Conservation (phyloP, 2,797 vertebrate genomes). For the Danio albolineatus region DNA sequence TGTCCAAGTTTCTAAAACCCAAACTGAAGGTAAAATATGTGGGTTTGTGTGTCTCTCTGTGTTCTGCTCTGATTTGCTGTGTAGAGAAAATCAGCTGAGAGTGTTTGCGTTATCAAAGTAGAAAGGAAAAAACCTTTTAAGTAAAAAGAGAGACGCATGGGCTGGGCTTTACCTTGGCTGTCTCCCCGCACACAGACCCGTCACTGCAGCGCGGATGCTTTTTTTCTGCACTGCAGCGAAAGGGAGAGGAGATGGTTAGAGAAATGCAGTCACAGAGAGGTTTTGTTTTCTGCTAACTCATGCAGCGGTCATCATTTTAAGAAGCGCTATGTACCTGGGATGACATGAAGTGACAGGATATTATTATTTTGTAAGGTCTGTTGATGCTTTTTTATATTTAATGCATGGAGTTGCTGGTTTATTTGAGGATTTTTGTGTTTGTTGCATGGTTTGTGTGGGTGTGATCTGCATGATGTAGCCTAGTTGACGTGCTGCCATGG, state of each 20-base stretch:
- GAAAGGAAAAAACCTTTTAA: conserved; percentile 32
- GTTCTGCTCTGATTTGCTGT: conserved; percentile 61
- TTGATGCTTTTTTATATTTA: background rate
- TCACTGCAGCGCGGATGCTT: conserved; percentile 79
- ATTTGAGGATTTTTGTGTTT: conserved; percentile 12
- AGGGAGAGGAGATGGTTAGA: conserved; percentile 47
- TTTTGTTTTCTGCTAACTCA: conserved; percentile 53
- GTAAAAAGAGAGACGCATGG: conserved; percentile 65
- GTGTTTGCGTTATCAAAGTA: conserved; percentile 52
- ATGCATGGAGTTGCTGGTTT: conserved; percentile 20
- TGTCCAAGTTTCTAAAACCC: conserved; percentile 90
- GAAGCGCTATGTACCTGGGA: conserved; percentile 6
- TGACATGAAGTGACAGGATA: conserved; percentile 22
- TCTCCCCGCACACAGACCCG: conserved; percentile 50
- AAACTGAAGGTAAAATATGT: conserved; percentile 87
- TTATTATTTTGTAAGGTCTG: background rate
- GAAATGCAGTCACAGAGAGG: background rate
- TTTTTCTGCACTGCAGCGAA: conserved; percentile 64
- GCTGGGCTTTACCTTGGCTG: conserved; percentile 74
- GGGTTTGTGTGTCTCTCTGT: conserved; percentile 66
- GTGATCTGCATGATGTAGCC: conserved; percentile 36
- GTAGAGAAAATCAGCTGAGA: conserved; percentile 24
- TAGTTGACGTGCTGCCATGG: conserved; percentile 16
- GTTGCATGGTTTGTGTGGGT: conserved; percentile 53
- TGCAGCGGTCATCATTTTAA: background rate